Base-by-base conservation (phyloP, 1,140 invertebrate species). In the Sitodiplosis mosellana region DNA sequence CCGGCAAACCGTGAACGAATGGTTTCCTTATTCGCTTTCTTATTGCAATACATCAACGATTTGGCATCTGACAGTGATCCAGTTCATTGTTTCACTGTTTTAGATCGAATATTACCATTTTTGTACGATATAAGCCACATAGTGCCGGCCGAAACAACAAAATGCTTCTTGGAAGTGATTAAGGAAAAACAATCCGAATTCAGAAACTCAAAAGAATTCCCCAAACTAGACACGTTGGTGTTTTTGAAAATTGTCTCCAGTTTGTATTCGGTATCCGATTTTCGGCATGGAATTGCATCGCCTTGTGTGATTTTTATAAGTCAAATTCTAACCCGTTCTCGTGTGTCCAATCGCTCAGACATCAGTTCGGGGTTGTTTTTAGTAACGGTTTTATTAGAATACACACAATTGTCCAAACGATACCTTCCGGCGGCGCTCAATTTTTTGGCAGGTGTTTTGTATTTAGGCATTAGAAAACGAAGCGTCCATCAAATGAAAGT, bases 181-280 rank as follows among this genome's bases (percentile, higher is more conserved):
- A 77, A 77, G 57, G 76, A 83, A 47, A 87, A 88, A 62, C 74
- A 84, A 49, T 64, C 73, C 1, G 66, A 72, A 20, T 89, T 75
- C 60, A 69, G 70, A 49, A 73, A 71, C 52, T 66, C 61, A 7
- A 78, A 77, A 57, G 68, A 57, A 45, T 81, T 77, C 61, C 83
- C 86, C 2, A 64, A 66, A 43, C 59, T 87, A 27, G 78, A 89
- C 56, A 80, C 78, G 0, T 56, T 93, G 20, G 64, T 91, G 53
- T 77, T 88, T 55, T 78, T 93, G 33, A 87, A 87, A 69, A 54
- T 87, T 27, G 70, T 83, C 17, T 75, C 77, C 14, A 60, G 83
- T 14, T 56, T 93, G 33, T 95, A 85, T 64, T 81, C 88, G 14
- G 81, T 87, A 1, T 92, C 88, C 1, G 90, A 95, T 67, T 90